Base-by-base conservation (phyloP, 2,113 vertebrate genomes). In the Clarias gariepinus region DNA sequence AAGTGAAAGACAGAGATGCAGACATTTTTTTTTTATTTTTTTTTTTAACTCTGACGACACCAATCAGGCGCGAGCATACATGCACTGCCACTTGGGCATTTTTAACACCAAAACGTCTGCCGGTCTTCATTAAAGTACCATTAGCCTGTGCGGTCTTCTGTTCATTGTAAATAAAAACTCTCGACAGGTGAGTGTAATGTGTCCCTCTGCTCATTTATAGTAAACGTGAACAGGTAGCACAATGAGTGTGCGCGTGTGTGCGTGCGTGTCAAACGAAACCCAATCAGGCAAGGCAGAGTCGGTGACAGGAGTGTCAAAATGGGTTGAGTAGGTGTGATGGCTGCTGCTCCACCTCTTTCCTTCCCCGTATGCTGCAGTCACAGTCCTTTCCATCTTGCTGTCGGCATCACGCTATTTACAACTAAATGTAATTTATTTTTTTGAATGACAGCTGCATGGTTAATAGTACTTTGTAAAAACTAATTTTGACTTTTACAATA, bases 221-320 rank as follows among this genome's bases (percentile, higher is more conserved):
- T n/a, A 41, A 30, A 82, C 10, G 6, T 25, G 21, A 63, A 61
- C 58, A 77, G 33, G 15, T 9, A 60, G 23, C n/a, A 47, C 13
- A 11, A 36, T 36, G 78, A 61, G 78, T 78, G 64, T 47, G 36
- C 23, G 25, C 7, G 16, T n/a, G 30, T 73, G 25, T n/a, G 30
- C 21, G 81, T 33, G 61, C 52, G 73, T 52, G 83, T 13, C 21
- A 69, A 33, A 55, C 2, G 4, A 53, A 86, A 69, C 76, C 60
- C 33, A 53, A 85, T 61, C 74, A 81, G 15, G 33, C 64, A 36
- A 71, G 30, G 25, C 53, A 86, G 64, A 81, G 53, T 41, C 77
- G 18, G 25, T 81, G 64, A 33, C n/a, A 60, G 41, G 18, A 73
- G 25, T 47, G 33, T 86, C 77, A 60, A 68, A 66, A 61, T 61